Conservation (phyloP, 2,797 vertebrate genomes). For the Phataginus tricuspis region DNA sequence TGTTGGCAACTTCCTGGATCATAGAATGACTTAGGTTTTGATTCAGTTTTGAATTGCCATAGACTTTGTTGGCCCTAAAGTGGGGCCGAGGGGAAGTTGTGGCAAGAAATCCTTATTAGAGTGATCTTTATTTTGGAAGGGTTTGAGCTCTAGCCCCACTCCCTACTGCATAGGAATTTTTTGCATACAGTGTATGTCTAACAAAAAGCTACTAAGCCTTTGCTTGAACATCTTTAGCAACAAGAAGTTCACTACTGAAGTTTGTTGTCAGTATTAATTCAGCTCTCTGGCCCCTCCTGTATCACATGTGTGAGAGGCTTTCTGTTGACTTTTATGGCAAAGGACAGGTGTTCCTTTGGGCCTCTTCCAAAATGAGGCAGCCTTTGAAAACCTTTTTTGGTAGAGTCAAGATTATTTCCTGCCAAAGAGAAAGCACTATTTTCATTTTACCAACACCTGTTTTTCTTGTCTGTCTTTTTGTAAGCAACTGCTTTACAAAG, state of each 20-base stretch:
- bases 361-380: slow-evolving; percentile 21
- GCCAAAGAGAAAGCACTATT: slow-evolving; percentile 53
- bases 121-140: neutral
- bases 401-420: slow-evolving; percentile 52
- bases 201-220: slow-evolving; percentile 22
- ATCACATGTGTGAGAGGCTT: slow-evolving; percentile 19
- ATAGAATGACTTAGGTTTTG: slow-evolving; percentile 19
- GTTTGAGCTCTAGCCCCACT: neutral
- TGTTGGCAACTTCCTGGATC: slow-evolving; percentile 27
- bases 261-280: slow-evolving; percentile 4
- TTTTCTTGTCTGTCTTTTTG: slow-evolving; percentile 54
- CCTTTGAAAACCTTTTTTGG: slow-evolving; percentile 43
- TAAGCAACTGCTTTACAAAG: slow-evolving; percentile 36
- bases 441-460: slow-evolving; percentile 60
- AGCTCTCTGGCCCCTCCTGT: neutral
- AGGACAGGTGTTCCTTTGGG: slow-evolving; percentile 57
- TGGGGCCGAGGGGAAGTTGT: neutral
- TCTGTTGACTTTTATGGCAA: slow-evolving; percentile 17
- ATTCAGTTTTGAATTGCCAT: slow-evolving; percentile 36
- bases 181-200: neutral
- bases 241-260: neutral
- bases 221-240: slow-evolving; percentile 40
- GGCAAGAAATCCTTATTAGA: slow-evolving; percentile 48
- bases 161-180: neutral
- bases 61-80: neutral